Percentiles rank a stretch among this genome's conserved stretches.
Conservation (phyloP, 2,113 vertebrate species). For the Apteryx owenii region DNA sequence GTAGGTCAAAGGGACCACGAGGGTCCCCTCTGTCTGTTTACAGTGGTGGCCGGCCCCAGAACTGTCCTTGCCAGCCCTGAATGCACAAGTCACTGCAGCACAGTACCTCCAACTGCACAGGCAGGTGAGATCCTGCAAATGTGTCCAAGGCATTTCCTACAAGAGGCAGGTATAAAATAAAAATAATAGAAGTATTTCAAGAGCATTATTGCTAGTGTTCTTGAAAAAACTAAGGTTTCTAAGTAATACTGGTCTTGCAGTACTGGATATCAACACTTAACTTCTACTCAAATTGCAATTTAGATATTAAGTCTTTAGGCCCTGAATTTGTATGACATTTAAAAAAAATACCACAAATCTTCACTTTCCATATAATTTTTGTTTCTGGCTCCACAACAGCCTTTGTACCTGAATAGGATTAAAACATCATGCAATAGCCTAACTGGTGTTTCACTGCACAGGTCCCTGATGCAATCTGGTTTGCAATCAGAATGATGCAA, state of each 20-base stretch:
- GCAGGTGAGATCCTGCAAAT: background rate
- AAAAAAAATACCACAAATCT: background rate
- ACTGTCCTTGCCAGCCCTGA: background rate
- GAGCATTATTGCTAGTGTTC: background rate
- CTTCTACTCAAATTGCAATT: background rate
- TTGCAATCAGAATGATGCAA: background rate
- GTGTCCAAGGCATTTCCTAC: background rate
- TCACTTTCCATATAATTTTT: background rate
- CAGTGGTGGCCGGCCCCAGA: background rate
- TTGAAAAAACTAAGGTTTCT: background rate
- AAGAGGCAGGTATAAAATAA: too few species aligned
- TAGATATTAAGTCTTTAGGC: background rate
- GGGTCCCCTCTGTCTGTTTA: too few species aligned
- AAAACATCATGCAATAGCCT: background rate
- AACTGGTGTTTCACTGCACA: background rate
- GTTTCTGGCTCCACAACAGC: background rate
- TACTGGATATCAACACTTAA: background rate
- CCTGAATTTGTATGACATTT: background rate
- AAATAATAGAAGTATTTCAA: too few species aligned
- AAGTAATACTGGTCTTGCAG: background rate
- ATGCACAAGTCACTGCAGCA: accelerated
- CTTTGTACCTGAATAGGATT: background rate
- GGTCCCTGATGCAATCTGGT: accelerated
- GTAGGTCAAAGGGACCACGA: background rate
- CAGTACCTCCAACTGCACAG: background rate